Percentiles rank a stretch among this genome's conserved stretches.
Conservation (phyloP, 2,797 vertebrate species). For the Triplophysa yarkandensis region DNA sequence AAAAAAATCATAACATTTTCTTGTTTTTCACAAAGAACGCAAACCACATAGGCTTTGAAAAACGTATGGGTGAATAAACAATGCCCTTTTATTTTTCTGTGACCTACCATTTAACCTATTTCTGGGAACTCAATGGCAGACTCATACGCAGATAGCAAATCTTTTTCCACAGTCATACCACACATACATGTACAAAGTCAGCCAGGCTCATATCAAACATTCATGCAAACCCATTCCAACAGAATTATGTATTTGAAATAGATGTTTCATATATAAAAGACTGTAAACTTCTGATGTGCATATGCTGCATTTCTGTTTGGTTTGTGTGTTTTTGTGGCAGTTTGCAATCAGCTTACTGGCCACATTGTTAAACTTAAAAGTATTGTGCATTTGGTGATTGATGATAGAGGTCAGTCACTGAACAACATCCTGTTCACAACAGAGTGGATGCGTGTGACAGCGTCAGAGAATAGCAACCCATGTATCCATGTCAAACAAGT, state of each 20-base stretch:
- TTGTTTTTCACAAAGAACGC: too few species aligned
- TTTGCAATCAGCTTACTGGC: slow-evolving; percentile 50
- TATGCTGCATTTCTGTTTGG: slow-evolving; percentile 5
- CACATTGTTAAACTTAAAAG: slow-evolving; percentile 59
- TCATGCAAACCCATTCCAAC: background rate
- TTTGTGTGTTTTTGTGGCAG: slow-evolving; percentile 18
- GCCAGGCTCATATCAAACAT: slow-evolving; percentile 10
- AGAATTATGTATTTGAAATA: background rate
- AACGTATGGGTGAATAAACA: too few species aligned
- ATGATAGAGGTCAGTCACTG: slow-evolving; percentile 64
- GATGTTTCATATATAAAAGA: background rate
- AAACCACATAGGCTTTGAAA: too few species aligned
- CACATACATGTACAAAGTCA: slow-evolving; percentile 8
- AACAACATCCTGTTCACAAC: slow-evolving; percentile 62
- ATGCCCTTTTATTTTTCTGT: too few species aligned
- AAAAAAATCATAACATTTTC: too few species aligned
- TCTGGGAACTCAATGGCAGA: background rate
- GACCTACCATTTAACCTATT: background rate
- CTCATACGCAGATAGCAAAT: background rate
- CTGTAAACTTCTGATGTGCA: background rate
- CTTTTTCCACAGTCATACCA: slow-evolving; percentile 4
- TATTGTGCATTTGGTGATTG: slow-evolving; percentile 68
- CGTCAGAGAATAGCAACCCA: background rate
- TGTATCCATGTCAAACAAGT: slow-evolving; percentile 6
- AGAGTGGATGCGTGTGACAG: slow-evolving; percentile 16